A percentile compares a stretch with the other conserved stretches of the same genome.
phyloP scores from a whole-genome alignment of 2,888 invertebrate genomes.

The Rhogogaster chlorosoma region DNA sequence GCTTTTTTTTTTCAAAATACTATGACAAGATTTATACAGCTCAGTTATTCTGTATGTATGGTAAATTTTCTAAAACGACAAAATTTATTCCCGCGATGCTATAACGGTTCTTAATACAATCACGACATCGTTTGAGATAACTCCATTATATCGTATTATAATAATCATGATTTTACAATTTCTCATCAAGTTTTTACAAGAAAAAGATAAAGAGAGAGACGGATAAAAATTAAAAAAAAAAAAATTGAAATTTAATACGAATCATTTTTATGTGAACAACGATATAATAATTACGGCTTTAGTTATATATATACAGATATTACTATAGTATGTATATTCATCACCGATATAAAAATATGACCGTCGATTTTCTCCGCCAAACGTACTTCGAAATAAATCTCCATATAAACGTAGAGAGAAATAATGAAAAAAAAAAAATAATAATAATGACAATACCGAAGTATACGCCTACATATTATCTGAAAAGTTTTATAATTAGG shows the following conservation, averaged over 20 bases:
- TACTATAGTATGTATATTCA: neutral
- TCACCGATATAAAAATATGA: neutral
- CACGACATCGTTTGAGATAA: conserved; percentile 26
- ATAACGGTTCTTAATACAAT: neutral
- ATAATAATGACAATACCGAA: neutral
- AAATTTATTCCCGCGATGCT: neutral
- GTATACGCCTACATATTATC: neutral
- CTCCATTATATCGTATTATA: conserved; percentile 20
- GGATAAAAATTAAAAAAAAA: neutral
- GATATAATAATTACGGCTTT: neutral
- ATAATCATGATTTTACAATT: conserved; percentile 46
- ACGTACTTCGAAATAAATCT: neutral
- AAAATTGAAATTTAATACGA: neutral
- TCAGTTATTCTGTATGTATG: neutral
- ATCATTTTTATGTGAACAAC: conserved; percentile 2
- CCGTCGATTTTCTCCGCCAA: neutral
- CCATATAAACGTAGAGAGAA: neutral
- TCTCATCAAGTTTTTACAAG: conserved; percentile 22
- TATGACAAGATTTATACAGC: neutral
- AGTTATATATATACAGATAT: neutral
- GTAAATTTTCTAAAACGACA: conserved; percentile 4
- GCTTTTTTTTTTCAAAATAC: neutral
- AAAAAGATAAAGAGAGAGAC: neutral
- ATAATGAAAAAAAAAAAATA: neutral
- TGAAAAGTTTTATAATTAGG: neutral